Conservation (phyloP, 2,797 vertebrate genomes). For the Melanotaenia nigrans region DNA sequence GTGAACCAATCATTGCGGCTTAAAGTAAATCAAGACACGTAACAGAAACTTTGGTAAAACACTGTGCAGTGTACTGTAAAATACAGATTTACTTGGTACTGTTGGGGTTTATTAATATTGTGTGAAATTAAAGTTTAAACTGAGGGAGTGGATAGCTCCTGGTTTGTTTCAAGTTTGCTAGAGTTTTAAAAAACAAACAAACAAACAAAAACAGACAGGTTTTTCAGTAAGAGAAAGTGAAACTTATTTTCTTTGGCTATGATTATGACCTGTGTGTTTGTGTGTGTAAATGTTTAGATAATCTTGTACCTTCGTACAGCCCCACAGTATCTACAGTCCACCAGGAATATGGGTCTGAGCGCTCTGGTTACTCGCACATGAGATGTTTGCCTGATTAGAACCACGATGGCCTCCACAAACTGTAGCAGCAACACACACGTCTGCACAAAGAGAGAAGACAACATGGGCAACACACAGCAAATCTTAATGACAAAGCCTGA, state of each 20-base stretch:
- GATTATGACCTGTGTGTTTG: not conserved
- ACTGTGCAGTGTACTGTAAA: no score
- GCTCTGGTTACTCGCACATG: conserved; percentile 95
- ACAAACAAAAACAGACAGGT: not conserved
- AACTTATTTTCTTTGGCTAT: not conserved
- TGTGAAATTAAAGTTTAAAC: not conserved
- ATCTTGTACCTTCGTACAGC: conserved; percentile 90
- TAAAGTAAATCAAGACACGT: no score
- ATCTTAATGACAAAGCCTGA: not conserved
- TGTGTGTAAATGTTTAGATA: not conserved
- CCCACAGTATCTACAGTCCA: conserved; percentile 97
- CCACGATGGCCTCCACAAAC: conserved; percentile 96
- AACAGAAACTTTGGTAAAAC: not conserved
- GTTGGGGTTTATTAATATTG: not conserved
- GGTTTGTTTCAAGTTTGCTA: not conserved
- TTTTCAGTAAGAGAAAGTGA: not conserved
- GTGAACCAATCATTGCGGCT: not conserved
- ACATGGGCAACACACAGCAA: conserved; percentile 9
- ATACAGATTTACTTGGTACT: not conserved
- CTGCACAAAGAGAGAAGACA: conserved; percentile 72
- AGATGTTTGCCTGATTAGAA: conserved; percentile 94
- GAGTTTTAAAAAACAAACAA: not conserved
- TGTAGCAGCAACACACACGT: conserved; percentile 91
- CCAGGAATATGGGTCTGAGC: conserved; percentile 95
- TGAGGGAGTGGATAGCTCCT: not conserved